A percentile compares a stretch with the other conserved stretches of the same genome.
Evolutionary conservation across 2,797 vertebrate species (phyloP).

Genomic region (Enteromius paludinosus): DNA sequence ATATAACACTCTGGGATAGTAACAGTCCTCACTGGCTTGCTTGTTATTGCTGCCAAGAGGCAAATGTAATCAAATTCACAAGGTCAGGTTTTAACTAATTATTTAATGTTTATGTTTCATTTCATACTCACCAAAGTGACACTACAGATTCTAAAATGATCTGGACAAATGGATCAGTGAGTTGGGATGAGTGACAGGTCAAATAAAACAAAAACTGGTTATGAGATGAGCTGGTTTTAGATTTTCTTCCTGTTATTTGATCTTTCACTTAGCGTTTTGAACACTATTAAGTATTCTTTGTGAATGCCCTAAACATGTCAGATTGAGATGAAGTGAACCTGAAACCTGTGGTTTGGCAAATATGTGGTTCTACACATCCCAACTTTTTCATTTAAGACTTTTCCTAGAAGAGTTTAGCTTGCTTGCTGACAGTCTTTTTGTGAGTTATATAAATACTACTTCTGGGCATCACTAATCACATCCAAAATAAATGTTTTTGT

Average conservation of each 20-base stretch:
- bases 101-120: slow-evolving; percentile 4
- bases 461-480: too few relatives aligned
- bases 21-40: slow-evolving; percentile 68
- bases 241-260: neutral
- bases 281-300: neutral
- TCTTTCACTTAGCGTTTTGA: neutral
- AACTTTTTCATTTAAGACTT: neutral
- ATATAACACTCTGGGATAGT: slow-evolving; percentile 57
- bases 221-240: neutral
- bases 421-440: neutral
- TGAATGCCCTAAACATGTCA: neutral
- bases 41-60: slow-evolving; percentile 64
- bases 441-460: neutral
- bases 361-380: neutral
- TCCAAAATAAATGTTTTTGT: too few relatives aligned
- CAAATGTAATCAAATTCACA: neutral
- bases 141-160: neutral
- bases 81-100: neutral
- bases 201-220: neutral
- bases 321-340: neutral
- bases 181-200: neutral
- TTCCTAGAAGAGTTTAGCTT: neutral
- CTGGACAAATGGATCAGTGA: neutral
- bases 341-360: neutral
- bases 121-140: neutral